Evolutionary conservation across 2,113 vertebrate species (phyloP).

Genomic region (Ramphastos sulfuratus): DNA sequence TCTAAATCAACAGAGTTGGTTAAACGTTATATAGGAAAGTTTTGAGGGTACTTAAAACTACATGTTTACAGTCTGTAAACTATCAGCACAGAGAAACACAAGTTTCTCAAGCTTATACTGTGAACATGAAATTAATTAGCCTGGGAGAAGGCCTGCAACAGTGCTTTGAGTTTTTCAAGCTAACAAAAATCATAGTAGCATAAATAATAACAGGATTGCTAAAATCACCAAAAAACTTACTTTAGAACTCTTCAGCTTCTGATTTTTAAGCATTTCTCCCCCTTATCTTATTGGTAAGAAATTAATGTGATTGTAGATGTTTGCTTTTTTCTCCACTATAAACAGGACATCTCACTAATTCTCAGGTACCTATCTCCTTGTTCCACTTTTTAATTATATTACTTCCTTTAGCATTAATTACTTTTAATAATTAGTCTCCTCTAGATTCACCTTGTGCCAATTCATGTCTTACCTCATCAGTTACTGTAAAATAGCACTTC

Average conservation of each 20-base stretch:
- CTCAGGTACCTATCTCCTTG: not conserved
- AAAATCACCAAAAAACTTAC: not conserved
- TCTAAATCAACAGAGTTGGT: not conserved
- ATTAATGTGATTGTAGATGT: not conserved
- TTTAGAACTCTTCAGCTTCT: not conserved
- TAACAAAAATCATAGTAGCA: not conserved
- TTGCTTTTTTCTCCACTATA: not conserved
- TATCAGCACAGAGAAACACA: not conserved
- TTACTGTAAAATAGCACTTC: conserved; percentile 49
- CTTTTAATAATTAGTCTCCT: conserved; percentile 30
- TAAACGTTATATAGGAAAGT: not conserved
- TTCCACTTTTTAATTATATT: not conserved
- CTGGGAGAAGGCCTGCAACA: not conserved
- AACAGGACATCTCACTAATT: not conserved
- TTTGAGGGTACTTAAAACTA: not conserved
- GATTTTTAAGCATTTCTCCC: not conserved
- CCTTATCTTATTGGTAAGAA: not conserved
- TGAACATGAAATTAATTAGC: not conserved
- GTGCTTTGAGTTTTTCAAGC: not conserved
- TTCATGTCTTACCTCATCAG: conserved; percentile 53
- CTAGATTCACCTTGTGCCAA: not conserved
- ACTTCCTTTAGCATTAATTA: conserved; percentile 37
- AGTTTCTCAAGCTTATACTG: not conserved
- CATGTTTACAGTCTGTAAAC: not conserved
- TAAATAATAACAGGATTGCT: not conserved